Evolutionary conservation across 2,113 vertebrate genomes (phyloP).

Genomic region (Rhabdomys dilectus): DNA sequence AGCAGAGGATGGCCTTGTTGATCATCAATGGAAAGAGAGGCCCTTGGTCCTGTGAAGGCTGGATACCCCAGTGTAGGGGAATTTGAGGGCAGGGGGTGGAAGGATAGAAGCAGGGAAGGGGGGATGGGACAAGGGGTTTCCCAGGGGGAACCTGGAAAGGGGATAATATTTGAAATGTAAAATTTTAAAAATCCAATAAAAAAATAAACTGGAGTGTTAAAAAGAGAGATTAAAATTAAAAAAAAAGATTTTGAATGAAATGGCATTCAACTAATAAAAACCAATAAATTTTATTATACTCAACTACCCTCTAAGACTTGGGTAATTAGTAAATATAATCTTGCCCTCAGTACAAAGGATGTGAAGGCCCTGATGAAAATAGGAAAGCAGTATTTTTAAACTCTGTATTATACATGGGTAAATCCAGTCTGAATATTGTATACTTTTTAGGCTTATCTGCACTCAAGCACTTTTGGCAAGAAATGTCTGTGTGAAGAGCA

Average conservation of each 20-base stretch:
- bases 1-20: too few species aligned
- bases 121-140: too few species aligned
- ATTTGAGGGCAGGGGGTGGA: too few species aligned
- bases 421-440: neutral
- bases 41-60: too few species aligned
- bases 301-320: neutral
- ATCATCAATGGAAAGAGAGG: too few species aligned
- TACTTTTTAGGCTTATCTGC: neutral
- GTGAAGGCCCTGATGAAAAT: neutral
- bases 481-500: neutral
- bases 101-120: too few species aligned
- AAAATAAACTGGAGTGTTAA: too few species aligned
- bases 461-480: neutral
- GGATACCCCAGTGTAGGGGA: too few species aligned
- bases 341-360: neutral
- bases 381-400: neutral
- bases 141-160: too few species aligned
- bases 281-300: neutral
- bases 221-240: too few species aligned
- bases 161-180: too few species aligned
- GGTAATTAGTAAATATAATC: neutral
- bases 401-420: neutral
- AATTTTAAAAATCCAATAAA: too few species aligned
- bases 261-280: neutral
- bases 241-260: neutral